Evolutionary conservation across 2,888 invertebrate species (phyloP), one percentile per base, ranked within the genome.

Genomic region (Caenorhabditis zanzibari): DNA sequence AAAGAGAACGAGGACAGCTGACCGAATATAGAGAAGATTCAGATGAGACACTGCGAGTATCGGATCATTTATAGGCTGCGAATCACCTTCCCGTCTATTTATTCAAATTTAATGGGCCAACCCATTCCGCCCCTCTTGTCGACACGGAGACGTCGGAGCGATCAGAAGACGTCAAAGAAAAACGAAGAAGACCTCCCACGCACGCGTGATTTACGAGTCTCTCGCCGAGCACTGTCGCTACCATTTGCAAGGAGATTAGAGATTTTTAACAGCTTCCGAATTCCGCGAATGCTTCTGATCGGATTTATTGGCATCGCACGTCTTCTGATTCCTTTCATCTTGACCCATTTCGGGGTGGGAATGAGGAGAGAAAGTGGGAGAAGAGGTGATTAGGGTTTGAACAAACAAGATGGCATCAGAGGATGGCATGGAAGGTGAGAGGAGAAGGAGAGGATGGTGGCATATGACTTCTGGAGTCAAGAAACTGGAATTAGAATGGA

Each of bases 31-130:
- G n/a, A n/a, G n/a, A n/a, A 61, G 35, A 54, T 54, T 54, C 54
- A 54, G 54, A 63, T 26, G 61, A 9, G 35, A 41, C n/a, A 58
- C 14, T n/a, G n/a, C n/a, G n/a, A 22, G 24, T 16, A 7, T 22
- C 1, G n/a, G 54, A 16, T 54, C 77, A 59, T 77, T 77, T 69
- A 77, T 77, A 69, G 77, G 49, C 68, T 68, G 59, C 68, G 76
- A 76, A 76, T 68, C 59, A 49, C 59, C 38, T 38, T 52, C 41
- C 26, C 35, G 16, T 28, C 59, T 59, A 59, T 49, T 69, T 79
- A 79, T 79, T 79, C 79, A 79, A 79, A 79, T 79, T 79, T 71
- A 79, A 79, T 79, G 79, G 79, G 59, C 71, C 63, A 52, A 35
- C 49, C 69, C 59, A 35, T 59, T 49, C 68, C 75, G 56, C 56